Evolutionary conservation across 2,113 vertebrate species (phyloP), one percentile per base, ranked within the genome.

Genomic region (Meles meles): DNA sequence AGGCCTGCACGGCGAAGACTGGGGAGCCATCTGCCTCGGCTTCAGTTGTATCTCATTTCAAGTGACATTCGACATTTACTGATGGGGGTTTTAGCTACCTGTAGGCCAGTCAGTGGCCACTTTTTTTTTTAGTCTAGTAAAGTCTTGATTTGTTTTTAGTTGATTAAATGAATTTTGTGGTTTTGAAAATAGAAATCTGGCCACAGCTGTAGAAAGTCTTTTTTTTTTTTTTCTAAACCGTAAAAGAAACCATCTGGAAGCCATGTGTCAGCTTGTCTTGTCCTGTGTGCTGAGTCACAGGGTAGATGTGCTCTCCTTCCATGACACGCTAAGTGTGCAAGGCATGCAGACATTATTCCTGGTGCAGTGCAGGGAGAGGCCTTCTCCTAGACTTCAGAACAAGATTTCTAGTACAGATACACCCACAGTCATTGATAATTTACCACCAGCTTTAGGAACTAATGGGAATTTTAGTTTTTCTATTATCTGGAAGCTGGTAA

Each of bases 241-340:
- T 71, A 81, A 97, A 91, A 98, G 98, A 98, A 99, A 98, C 97
- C 97, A 97, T 98, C 97, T 98, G 98, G 98, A 98, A 99, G 96
- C 95, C 69, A 67, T 97, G 27, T 21, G 74, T 97, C 97, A 97
- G 71, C 79, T 90, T 52, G 15, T 86, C 85, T 96, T 97, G 98
- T 98, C 97, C 98, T 88, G n/a, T 52, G 47, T 72, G 95, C 97
- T 61, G 63, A 79, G n/a, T 71, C 7, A 1, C 2, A 1, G 25
- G 34, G 27, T 44, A 15, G 37, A 57, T 31, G n/a, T 0, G 3
- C 21, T 80, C 81, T 49, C 57, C 61, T 76, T n/a, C 0, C 0
- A 7, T 8, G 18, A 25, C 10, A 0, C 4, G 25, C 27, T 12
- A 57, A 65, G 8, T 5, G 9, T 72, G 74, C 59, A 83, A 31